These are phyloP conservation scores for Netelia melanura DNA, from an alignment of 2,888 invertebrate genomes.

Conservation along the genomic window DNA sequence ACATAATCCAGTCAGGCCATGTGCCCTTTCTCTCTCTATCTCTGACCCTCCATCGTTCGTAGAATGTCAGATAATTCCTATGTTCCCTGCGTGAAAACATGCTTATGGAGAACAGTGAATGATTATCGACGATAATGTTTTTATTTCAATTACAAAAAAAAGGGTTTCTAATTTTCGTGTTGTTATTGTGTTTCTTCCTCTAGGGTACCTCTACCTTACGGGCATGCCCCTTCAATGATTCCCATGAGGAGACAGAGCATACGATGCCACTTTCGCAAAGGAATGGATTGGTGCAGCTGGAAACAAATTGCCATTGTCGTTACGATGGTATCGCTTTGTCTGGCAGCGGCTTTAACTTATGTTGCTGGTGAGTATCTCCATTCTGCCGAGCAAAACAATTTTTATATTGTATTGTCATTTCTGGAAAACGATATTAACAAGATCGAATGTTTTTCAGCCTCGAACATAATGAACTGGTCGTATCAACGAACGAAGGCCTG, in stretches of 20 bases:
- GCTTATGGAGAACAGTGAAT: background rate
- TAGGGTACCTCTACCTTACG: conserved; percentile 83
- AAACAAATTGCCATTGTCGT: conserved; percentile 96
- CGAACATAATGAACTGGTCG: conserved; percentile 94
- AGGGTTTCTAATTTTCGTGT: background rate
- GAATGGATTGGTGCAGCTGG: conserved; percentile 95
- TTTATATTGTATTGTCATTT: too few relatives aligned
- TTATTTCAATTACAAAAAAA: too few relatives aligned
- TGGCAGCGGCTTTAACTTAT: conserved; percentile 93
- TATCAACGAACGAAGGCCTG: conserved; percentile 93
- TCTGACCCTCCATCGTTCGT: background rate
- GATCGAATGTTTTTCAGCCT: conserved; percentile 86
- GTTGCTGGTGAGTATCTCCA: conserved; percentile 90
- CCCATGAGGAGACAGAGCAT: conserved; percentile 86
- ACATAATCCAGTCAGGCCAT: conserved; percentile 46
- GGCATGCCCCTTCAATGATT: conserved; percentile 83
- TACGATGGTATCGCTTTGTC: conserved; percentile 92
- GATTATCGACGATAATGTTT: conserved; percentile 11
- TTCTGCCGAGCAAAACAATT: background rate
- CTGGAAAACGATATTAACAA: conserved; percentile 14
- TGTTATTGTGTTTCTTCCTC: conserved; percentile 32
- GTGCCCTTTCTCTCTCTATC: background rate
- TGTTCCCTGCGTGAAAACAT: background rate
- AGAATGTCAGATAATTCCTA: background rate
- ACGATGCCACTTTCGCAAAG: conserved; percentile 95